Base-by-base conservation (phyloP, 2,797 vertebrate species). In the Pogoniulus pusillus region DNA sequence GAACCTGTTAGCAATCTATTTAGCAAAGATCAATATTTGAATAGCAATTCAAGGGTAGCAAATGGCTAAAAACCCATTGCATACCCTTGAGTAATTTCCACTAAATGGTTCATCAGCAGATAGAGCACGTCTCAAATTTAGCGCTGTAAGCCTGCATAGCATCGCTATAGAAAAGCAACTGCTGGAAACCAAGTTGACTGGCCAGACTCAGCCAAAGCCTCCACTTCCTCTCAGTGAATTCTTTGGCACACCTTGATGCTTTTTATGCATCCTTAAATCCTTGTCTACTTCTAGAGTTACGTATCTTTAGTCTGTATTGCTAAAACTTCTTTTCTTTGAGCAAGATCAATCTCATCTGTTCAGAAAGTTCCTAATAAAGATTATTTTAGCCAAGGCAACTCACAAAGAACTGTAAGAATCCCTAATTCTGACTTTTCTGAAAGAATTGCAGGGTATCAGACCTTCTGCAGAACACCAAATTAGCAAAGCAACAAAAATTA, bases 1-100 rank as follows among this genome's bases (percentile, higher is more conserved):
- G 69, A 93, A 91, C 86, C 84, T 88, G 91, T 94, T 60, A 94
- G 90, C 91, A 91, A 93, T 92, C 89, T 95, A 81, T 90, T 95
- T 85, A 90, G 78, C 65, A 0, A 37, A 71, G 79, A 94, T 93
- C 91, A 85, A 95, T 95, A 95, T 81, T 51, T 87, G 80, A 91
- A 92, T 85, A 93, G 85, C 87, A 88, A 91, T 64, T 89, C 87
- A 89, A 92, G 71, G 76, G 82, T 72, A 91, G 84, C 49, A 82
- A 94, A 93, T 60, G 43, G 75, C 84, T 88, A 85, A 92, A 93
- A 90, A 72, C 76, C 76, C 75, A 57, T 17, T 88, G 89, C 78
- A 93, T 72, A 49, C 34, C 75, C 85, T 80, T 90, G 4, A 83
- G 75, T 59, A 65, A 93, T 90, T 95, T 88, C 85, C 79, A 81